These are phyloP conservation scores for Laupala kohalensis DNA, from an alignment of 1,140 invertebrate species.

Conservation along the genomic window DNA sequence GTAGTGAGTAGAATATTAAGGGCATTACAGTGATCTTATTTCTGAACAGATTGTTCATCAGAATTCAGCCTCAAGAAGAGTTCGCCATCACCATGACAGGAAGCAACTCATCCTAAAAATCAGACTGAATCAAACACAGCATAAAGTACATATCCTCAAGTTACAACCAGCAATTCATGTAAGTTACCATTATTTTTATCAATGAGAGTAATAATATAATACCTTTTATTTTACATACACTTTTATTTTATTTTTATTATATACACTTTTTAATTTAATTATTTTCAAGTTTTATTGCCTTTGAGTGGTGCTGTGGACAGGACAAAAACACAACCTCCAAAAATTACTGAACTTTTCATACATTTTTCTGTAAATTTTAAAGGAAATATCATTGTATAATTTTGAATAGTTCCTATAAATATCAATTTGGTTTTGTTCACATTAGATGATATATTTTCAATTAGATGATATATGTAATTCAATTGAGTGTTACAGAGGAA, in stretches of 20 bases:
- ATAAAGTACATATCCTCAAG: constrained; percentile 45
- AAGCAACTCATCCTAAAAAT: constrained; percentile 38
- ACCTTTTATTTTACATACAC: neutral
- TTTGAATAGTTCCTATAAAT: too few relatives aligned
- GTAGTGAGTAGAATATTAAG: neutral
- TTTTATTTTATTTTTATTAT: neutral
- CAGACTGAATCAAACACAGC: constrained; percentile 43
- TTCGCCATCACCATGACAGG: constrained; percentile 28
- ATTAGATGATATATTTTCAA: too few relatives aligned
- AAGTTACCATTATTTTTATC: constrained; percentile 14
- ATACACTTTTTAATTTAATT: neutral
- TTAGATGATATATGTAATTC: too few relatives aligned
- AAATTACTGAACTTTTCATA: neutral
- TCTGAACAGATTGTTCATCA: neutral
- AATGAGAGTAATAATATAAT: neutral
- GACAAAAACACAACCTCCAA: too few relatives aligned
- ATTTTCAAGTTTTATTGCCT: neutral
- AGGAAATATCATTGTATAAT: too few relatives aligned
- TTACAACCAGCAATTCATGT: constrained; percentile 50
- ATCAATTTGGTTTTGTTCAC: too few relatives aligned
- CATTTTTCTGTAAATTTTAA: neutral
- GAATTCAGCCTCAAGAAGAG: constrained; percentile 7
- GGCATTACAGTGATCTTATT: neutral
- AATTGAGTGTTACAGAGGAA: too few relatives aligned
- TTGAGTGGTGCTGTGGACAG: neutral